These are phyloP conservation scores for Pelecanoides urinatrix DNA, from an alignment of 2,113 vertebrate genomes.

Conservation along the genomic window DNA sequence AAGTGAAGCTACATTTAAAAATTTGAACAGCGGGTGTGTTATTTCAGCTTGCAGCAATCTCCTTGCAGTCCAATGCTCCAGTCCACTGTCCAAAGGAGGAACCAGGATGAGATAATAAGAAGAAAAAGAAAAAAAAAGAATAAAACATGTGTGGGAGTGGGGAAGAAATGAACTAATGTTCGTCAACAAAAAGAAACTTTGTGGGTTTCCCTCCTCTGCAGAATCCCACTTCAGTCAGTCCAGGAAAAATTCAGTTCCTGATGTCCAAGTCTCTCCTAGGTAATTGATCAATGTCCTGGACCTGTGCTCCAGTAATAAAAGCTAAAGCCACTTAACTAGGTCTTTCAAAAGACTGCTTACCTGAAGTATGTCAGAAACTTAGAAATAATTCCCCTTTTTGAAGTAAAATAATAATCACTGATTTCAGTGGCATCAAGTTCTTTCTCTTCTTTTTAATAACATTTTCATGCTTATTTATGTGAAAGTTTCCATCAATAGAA, in stretches of 20 bases:
- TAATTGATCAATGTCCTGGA: neutral
- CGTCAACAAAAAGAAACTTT: neutral
- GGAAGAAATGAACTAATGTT: neutral
- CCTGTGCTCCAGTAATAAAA: neutral
- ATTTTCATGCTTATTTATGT: neutral
- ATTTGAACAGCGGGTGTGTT: neutral
- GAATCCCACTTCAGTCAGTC: neutral
- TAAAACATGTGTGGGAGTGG: fast-evolving
- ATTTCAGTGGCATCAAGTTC: neutral
- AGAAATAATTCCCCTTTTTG: neutral
- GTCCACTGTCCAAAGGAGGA: neutral
- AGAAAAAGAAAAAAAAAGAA: neutral
- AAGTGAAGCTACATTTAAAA: neutral
- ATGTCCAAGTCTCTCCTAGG: neutral
- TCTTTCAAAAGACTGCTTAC: neutral
- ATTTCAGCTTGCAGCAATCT: conserved; percentile 27
- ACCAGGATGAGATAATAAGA: neutral
- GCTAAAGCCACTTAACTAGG: neutral
- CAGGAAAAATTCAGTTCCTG: neutral
- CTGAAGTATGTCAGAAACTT: neutral
- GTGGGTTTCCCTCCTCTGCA: neutral
- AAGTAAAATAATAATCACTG: neutral
- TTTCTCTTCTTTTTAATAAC: neutral
- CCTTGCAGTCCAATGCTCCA: neutral
- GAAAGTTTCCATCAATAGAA: neutral